Evolutionary conservation across 2,888 invertebrate genomes (phyloP).

Genomic region (Microctonus aethiopoides): DNA sequence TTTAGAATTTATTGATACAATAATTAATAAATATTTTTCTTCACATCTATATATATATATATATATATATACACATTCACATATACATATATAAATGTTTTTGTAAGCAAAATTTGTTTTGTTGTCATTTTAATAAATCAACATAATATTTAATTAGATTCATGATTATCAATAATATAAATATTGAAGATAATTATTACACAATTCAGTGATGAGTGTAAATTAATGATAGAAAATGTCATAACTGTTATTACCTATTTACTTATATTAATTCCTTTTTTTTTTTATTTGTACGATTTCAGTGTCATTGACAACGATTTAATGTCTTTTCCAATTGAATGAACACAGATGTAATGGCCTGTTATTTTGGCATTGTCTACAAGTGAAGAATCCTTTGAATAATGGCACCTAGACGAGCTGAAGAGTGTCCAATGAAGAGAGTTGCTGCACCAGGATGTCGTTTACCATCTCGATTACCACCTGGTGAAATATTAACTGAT

Average conservation of each 20-base stretch:
- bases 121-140: too few species aligned
- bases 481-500: conserved; percentile 84
- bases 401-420: conserved; percentile 60
- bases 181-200: too few species aligned
- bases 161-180: too few species aligned
- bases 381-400: neutral
- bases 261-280: too few species aligned
- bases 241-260: too few species aligned
- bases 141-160: too few species aligned
- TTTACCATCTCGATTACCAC: conserved; percentile 68
- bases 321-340: neutral
- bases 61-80: too few species aligned
- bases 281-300: neutral
- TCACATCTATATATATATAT: too few species aligned
- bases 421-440: conserved; percentile 58
- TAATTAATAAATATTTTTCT: neutral
- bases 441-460: conserved; percentile 63
- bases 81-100: too few species aligned
- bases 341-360: neutral
- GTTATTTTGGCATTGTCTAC: neutral
- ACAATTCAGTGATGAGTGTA: too few species aligned
- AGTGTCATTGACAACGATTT: neutral
- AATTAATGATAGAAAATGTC: too few species aligned
- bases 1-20: neutral
- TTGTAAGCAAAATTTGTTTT: too few species aligned